Conservation (phyloP, 2,797 vertebrate species). For the Antennarius maculatus region DNA sequence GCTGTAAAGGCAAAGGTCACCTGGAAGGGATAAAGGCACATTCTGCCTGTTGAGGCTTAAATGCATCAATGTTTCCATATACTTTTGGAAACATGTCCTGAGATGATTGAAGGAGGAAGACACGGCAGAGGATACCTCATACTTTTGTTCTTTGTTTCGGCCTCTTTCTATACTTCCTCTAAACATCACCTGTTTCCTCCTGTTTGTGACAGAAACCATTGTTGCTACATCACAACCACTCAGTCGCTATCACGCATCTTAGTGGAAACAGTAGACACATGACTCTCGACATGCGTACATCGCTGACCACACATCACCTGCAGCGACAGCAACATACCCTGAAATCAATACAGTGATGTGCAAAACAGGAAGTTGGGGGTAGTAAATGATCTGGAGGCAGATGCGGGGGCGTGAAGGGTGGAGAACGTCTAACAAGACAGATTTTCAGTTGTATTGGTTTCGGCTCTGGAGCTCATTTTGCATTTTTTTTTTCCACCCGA, state of each 20-base stretch:
- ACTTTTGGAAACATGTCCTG: no score
- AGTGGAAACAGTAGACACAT: not conserved
- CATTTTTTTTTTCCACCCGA: constrained; percentile 6
- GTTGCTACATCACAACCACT: constrained; percentile 1
- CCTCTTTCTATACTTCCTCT: constrained; percentile 54
- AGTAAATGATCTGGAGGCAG: constrained; percentile 28
- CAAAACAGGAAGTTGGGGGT: constrained; percentile 48
- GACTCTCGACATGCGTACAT: not conserved
- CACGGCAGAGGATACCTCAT: no score
- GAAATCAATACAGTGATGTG: not conserved
- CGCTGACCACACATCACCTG: constrained; percentile 8
- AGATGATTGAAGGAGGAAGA: no score
- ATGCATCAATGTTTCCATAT: constrained; percentile 9
- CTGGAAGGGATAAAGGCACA: constrained; percentile 31
- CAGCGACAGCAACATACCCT: not conserved
- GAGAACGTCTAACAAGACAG: not conserved
- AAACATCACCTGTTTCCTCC: not conserved
- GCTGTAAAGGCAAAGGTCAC: constrained; percentile 45
- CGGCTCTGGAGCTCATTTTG: not conserved
- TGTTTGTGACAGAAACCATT: not conserved
- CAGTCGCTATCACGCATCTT: not conserved
- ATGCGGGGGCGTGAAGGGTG: not conserved
- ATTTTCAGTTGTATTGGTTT: not conserved
- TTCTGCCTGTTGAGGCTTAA: constrained; percentile 44
- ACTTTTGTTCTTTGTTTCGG: no score